These are phyloP conservation scores for Ashinkailepas kermadecensis DNA, from an alignment of 2,888 invertebrate genomes.

Conservation along the genomic window DNA sequence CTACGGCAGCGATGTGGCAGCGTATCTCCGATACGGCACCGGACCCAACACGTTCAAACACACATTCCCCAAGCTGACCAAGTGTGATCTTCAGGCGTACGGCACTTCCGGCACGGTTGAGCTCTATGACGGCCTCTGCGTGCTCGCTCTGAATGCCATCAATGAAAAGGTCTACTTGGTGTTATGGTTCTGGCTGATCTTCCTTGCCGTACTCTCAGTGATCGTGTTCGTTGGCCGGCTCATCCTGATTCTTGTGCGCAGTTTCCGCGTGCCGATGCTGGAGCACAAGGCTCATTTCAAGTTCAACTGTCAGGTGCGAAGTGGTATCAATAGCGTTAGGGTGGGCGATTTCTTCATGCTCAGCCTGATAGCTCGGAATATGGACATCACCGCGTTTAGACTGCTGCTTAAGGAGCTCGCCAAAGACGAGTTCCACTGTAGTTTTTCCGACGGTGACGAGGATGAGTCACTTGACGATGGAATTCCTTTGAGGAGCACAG, in stretches of 20 bases:
- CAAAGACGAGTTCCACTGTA: background rate
- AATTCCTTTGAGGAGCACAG: background rate
- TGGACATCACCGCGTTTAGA: conserved; percentile 48
- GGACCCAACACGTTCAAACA: background rate
- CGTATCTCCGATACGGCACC: background rate
- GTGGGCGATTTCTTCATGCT: conserved; percentile 79
- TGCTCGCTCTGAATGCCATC: background rate
- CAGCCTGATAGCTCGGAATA: conserved; percentile 76
- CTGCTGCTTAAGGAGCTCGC: conserved; percentile 3
- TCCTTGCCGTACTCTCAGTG: background rate
- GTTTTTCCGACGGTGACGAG: background rate
- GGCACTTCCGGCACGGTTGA: background rate
- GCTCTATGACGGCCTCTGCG: background rate
- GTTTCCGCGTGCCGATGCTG: background rate
- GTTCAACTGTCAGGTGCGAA: background rate
- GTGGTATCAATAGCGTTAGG: conserved; percentile 43
- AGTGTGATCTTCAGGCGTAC: background rate
- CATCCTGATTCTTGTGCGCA: background rate
- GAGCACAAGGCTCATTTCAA: background rate
- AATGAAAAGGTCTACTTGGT: conserved; percentile 13
- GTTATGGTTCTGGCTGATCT: conserved; percentile 12
- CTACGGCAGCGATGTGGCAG: background rate
- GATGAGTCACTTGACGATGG: background rate
- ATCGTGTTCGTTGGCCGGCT: background rate
- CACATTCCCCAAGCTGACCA: background rate